phyloP scores from a whole-genome alignment of 2,888 invertebrate species.

The Leucophenga maculata region DNA sequence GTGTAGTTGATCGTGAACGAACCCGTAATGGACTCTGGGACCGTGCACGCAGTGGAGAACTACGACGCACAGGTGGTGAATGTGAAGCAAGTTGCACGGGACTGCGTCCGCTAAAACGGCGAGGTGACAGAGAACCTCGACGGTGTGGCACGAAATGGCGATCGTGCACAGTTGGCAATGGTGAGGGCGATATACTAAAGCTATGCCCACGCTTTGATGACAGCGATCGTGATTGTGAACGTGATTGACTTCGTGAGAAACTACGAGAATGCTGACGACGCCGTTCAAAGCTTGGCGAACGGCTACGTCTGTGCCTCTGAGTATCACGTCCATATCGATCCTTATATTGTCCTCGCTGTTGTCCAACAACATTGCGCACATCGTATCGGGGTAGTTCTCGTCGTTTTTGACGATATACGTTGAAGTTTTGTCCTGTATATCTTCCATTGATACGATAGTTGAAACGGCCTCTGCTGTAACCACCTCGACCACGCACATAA shows the following conservation, averaged over 20 bases:
- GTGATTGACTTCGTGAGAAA: constrained; percentile 60
- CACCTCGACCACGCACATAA: constrained; percentile 67
- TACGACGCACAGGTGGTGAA: constrained; percentile 47
- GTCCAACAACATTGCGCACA: constrained; percentile 82
- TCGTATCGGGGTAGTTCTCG: constrained; percentile 88
- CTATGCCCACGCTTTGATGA: constrained; percentile 54
- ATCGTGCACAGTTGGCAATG: constrained; percentile 41
- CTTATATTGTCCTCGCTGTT: constrained; percentile 74
- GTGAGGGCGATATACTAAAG: constrained; percentile 69
- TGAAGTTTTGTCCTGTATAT: not conserved
- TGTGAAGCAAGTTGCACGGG: constrained; percentile 30
- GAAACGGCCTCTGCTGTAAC: constrained; percentile 41
- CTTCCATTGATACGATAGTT: constrained; percentile 39
- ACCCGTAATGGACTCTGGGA: constrained; percentile 22
- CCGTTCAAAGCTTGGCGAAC: constrained; percentile 57
- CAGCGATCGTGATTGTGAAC: constrained; percentile 50
- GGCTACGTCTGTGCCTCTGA: constrained; percentile 72
- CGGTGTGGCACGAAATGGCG: constrained; percentile 36
- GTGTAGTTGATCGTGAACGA: constrained; percentile 66
- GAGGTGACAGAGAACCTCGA: constrained; percentile 50
- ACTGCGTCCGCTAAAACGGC: constrained; percentile 44
- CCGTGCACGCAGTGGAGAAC: constrained; percentile 46
- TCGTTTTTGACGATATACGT: constrained; percentile 74
- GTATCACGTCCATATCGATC: constrained; percentile 87
- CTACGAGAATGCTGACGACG: constrained; percentile 53